Base-by-base conservation (phyloP, 1,140 invertebrate species). In the Euschistus heros region DNA sequence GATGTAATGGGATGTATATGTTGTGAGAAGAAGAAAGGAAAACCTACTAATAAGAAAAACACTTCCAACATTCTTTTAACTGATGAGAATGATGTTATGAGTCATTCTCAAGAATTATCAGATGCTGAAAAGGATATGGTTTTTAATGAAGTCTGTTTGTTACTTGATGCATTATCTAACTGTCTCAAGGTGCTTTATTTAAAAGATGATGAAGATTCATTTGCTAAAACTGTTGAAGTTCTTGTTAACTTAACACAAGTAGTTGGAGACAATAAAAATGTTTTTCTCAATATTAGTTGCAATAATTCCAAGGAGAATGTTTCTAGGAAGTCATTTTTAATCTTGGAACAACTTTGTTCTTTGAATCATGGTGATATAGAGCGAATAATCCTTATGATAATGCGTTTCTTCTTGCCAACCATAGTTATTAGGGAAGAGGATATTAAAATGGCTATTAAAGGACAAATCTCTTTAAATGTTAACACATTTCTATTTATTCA, bases 401-500 rank as follows among this genome's bases (percentile, higher is more conserved):
- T 79, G 63, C 79, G 77, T 63, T 76, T 77, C 68, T 68, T 81
- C 13, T 67, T 83, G 46, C 76, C 77, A 8, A 75, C 75, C 66
- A 71, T 81, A 65, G 67, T 83, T 15, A 74, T 79, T 70, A 69
- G 72, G 27, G 73, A 73, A 27, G 72, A 75, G 13, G 68, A 74
- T 6, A 74, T 78, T 42, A 74, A 63, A 14, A 57, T 67, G 15
- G 24, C 79, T 20, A 55, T 72, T 0, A 79, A 76, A 64, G 72
- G 75, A 37, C 66, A 77, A 2, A 67, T 70, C 22, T 69, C 77
- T 1, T 68, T 81, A 2, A 76, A 76, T 64, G 78, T 83, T 15
- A 76, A 80, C 54, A 73, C 76, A 27, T 69, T 83, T 15, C 67
- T 71, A 17, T 85, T 84, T 71, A 69, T 84, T 0, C 74, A 76